phyloP scores from a whole-genome alignment of 2,113 vertebrate genomes.

The Perca fluviatilis region DNA sequence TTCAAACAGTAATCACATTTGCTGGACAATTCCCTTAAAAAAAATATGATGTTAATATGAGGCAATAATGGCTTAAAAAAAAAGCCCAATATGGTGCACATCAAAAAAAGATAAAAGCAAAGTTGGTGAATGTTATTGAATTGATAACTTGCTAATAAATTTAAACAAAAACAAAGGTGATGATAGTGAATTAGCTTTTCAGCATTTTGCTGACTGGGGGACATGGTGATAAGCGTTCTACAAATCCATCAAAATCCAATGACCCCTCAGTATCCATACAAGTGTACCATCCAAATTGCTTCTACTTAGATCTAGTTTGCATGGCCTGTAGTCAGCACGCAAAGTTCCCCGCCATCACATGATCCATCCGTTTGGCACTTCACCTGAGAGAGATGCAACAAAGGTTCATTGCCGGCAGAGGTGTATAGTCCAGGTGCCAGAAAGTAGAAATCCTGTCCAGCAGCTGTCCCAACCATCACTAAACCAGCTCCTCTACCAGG shows the following conservation, averaged over 20 bases:
- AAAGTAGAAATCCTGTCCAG: too few relatives aligned
- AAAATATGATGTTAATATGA: background rate
- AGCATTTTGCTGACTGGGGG: background rate
- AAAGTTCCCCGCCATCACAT: too few relatives aligned
- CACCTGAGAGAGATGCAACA: background rate
- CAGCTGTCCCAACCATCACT: too few relatives aligned
- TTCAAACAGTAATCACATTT: background rate
- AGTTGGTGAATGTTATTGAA: background rate
- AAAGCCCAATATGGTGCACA: background rate
- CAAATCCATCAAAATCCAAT: background rate
- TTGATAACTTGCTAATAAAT: background rate
- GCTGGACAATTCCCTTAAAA: constrained; percentile 7
- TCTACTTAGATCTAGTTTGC: background rate
- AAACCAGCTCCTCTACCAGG: too few relatives aligned
- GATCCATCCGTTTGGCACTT: too few relatives aligned
- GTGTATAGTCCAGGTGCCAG: too few relatives aligned
- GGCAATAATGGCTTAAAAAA: background rate
- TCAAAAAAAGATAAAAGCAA: background rate
- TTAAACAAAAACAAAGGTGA: background rate
- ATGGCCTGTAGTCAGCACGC: too few relatives aligned
- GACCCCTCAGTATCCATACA: background rate
- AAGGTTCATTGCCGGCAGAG: too few relatives aligned
- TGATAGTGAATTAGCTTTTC: background rate
- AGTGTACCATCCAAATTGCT: background rate
- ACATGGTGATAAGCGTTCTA: background rate